Base-by-base conservation (phyloP, 2,797 vertebrate genomes). In the Chiroxiphia lanceolata region DNA sequence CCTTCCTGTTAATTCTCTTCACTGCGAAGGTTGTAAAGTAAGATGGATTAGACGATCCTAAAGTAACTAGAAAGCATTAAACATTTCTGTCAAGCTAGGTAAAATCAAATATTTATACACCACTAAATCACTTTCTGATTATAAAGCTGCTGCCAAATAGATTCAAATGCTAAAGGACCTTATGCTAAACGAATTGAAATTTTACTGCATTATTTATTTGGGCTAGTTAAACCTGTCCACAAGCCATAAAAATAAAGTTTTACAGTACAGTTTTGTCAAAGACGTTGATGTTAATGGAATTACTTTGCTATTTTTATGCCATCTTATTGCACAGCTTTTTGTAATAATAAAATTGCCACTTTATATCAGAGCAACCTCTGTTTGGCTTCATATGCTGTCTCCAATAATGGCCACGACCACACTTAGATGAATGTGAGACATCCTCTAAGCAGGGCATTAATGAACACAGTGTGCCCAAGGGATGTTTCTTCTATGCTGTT, bases 91-190 rank as follows among this genome's bases (percentile, higher is more conserved):
- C 51, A 76, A 94, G 63, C 65, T 88, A 86, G 44, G 72, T 94
- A 67, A 93, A 94, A 96, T 96, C 15, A 91, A 94, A 94, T 96
- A 97, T 96, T 96, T 95, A 93, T 93, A 78, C 51, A 81, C 29
- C 72, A 90, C 72, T 96, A 91, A 89, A 95, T 97, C 82, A 96
- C 79, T 93, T 93, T 81, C 94, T 89, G 79, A 78, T 94, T 86
- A 81, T 91, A 95, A 95, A 93, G 47, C 65, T 94, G 77, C 87
- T 79, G 78, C 83, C 87, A 95, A 84, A 82, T 60, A 91, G 61
- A 78, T 90, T 91, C 59, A 90, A 90, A 88, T 90, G 74, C 34
- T 94, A 76, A 90, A 95, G 79, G 47, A 91, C 59, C 27, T 76
- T 61, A 70, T 88, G 56, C 76, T 93, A 91, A 96, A 83, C 3